phyloP scores from a whole-genome alignment of 2,888 invertebrate genomes.

The Drosophila anceps region DNA sequence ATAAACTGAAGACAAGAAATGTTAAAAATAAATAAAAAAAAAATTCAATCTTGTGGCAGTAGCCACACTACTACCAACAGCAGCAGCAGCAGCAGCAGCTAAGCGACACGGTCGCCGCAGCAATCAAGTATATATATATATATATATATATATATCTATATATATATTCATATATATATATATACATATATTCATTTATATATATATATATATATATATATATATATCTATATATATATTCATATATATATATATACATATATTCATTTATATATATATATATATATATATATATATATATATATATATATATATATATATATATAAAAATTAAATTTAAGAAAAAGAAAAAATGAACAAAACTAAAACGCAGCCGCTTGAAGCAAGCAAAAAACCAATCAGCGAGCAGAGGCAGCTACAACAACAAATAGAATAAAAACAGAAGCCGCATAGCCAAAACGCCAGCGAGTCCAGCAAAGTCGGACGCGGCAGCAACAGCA shows the following conservation, averaged over 20 bases:
- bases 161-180: too few relatives aligned
- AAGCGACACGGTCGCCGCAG: constrained; percentile 45
- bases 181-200: too few relatives aligned
- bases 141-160: too few relatives aligned
- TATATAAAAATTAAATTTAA: constrained; percentile 1
- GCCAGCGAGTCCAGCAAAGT: constrained; percentile 58
- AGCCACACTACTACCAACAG: constrained; percentile 19
- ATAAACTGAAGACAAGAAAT: constrained; percentile 71
- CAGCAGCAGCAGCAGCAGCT: constrained; percentile 17
- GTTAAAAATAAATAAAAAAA: constrained; percentile 72
- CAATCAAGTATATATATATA: constrained; percentile 1
- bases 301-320: too few relatives aligned
- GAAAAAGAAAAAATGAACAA: constrained; percentile 60
- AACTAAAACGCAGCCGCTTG: constrained; percentile 76
- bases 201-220: too few relatives aligned
- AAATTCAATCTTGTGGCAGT: constrained; percentile 63
- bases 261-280: too few relatives aligned
- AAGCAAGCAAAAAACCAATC: constrained; percentile 67
- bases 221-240: too few relatives aligned
- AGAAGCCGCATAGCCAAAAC: constrained; percentile 68
- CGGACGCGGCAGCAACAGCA: constrained; percentile 33
- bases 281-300: too few relatives aligned
- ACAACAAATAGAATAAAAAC: constrained; percentile 43
- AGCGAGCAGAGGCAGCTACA: constrained; percentile 44
- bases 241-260: too few relatives aligned